Evolutionary conservation across 2,797 vertebrate genomes (phyloP), one percentile per base, ranked within the genome.

Genomic region (Platyrinchus mystaceus): DNA sequence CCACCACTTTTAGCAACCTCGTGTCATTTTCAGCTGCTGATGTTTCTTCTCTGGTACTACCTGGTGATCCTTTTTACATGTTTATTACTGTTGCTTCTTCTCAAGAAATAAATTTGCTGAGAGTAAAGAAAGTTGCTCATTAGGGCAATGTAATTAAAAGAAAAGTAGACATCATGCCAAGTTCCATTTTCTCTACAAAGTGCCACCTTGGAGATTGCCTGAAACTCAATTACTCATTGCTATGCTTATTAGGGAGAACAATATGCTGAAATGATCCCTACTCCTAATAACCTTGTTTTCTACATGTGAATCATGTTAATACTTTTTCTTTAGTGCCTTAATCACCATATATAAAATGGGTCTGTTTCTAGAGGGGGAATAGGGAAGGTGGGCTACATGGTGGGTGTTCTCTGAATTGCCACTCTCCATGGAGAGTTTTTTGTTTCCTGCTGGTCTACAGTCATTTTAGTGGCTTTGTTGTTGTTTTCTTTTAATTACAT

Each of bases 181-280:
- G 85, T 93, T 95, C 90, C 12, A 39, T 96, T 97, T 95, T 97
- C 83, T 96, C 77, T 87, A 85, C 91, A 90, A 95, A 96, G 86
- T 43, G 10, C 96, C 95, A 96, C 95, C 95, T 97, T 95, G 79
- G 95, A 98, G 95, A 95, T 96, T 97, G 97, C 95, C 94, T 94
- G 96, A 97, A 98, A 97, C 95, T 96, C 97, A 97, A 94, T 98
- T 98, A 97, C 82, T 95, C 62, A 91, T 95, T 97, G 95, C 88
- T 97, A 68, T 91, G 95, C 90, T 98, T 97, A 89, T 97, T 97
- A 97, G 88, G 67, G 82, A 96, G 97, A 98, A 97, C 95, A 97
- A 93, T 96, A 77, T 94, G 70, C 91, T 94, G 53, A 93, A 94
- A 95, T 84, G 92, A 97, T 97, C 91, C 95, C 93, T 94, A 78